These are phyloP conservation scores for Sthenelais limicola DNA, from an alignment of 2,888 invertebrate genomes.

Conservation along the genomic window DNA sequence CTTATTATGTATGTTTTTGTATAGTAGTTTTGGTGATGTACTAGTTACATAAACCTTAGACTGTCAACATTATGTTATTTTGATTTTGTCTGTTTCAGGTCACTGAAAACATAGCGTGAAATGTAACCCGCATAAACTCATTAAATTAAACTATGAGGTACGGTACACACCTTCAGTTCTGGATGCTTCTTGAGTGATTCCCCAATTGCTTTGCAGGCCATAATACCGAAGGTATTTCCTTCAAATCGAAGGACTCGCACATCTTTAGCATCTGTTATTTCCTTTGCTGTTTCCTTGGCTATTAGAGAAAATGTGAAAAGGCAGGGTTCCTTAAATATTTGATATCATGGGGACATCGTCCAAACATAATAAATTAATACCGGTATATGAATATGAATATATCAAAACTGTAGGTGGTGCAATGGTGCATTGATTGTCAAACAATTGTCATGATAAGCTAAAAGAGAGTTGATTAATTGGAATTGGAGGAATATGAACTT, in stretches of 20 bases:
- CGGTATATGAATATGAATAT: no score
- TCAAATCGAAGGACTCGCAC: constrained; percentile 86
- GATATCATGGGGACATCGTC: no score
- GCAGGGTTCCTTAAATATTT: no score
- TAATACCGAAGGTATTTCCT: constrained; percentile 93
- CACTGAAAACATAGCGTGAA: neutral
- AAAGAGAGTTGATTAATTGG: neutral
- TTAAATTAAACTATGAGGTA: no score
- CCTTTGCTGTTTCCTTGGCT: constrained; percentile 78
- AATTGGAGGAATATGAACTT: neutral
- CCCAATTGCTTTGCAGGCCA: constrained; percentile 88
- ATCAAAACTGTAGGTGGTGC: no score
- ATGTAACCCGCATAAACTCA: neutral
- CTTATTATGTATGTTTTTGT: no score
- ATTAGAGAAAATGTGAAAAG: constrained; percentile 42
- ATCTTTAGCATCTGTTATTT: constrained; percentile 80
- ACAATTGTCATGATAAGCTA: neutral
- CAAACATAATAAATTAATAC: no score
- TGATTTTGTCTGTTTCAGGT: neutral
- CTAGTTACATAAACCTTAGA: no score
- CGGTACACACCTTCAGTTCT: constrained; percentile 77
- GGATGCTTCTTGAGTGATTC: constrained; percentile 84
- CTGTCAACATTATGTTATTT: neutral
- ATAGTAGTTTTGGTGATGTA: no score
- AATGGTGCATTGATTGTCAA: neutral